Evolutionary conservation across 2,113 vertebrate genomes (phyloP), one percentile per base, ranked within the genome.

Genomic region (Dromaius novaehollandiae): DNA sequence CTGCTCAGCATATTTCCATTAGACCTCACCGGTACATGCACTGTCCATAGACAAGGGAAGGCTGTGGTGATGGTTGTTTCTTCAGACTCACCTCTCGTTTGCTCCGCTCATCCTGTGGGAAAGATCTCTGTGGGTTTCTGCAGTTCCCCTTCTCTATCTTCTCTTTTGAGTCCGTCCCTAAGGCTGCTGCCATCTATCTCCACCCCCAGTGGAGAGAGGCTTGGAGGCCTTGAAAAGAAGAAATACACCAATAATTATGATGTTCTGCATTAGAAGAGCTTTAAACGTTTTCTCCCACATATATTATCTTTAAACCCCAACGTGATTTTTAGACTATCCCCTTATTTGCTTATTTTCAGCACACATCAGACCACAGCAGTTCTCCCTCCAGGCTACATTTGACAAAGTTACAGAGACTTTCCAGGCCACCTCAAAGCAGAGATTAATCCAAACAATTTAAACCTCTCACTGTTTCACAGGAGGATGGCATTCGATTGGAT

Each of bases 401-500:
- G 93, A 89, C 92, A 93, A 97, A 83, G n/a, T 80, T 79, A 50
- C 53, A 46, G 90, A 91, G 86, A 89, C 68, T 91, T 88, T 46
- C 95, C 50, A 60, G 84, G 76, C 93, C 92, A 84, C 86, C 81
- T 95, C 63, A 73, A 79, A 88, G 66, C 83, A 77, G 81, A 89
- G 91, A 97, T 95, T 96, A 96, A 90, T 96, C 86, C 95, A 88
- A 85, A 34, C 61, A 91, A 80, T 86, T 88, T 80, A 95, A 93
- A 90, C 86, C 30, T 85, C 55, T 70, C 42, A 48, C 66, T 74
- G 97, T 96, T 97, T 94, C 81, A 84, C 69, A 80, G 96, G 96
- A 98, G 89, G 95, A 97, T 97, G 92, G 91, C 95, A 95, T 98
- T 98, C 98, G 97, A 98, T 98, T 98, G 76, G 97, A 98, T 98